These are phyloP conservation scores for Neolamprologus modestus DNA, from an alignment of 2,113 vertebrate genomes.

Conservation along the genomic window DNA sequence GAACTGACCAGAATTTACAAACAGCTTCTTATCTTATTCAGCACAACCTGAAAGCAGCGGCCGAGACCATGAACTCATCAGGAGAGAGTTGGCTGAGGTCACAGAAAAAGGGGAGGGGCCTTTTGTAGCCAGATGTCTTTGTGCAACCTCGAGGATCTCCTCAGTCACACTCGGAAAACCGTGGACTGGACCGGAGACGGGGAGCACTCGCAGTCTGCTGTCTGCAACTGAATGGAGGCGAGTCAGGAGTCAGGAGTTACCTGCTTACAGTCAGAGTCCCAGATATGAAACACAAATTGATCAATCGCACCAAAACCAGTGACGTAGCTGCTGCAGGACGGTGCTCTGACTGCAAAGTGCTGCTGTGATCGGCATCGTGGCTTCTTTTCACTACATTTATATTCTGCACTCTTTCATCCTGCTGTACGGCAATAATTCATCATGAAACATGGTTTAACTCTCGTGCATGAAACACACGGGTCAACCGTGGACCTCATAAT, in stretches of 20 bases:
- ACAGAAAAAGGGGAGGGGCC: neutral
- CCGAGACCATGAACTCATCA: neutral
- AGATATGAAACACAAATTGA: neutral
- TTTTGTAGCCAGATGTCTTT: neutral
- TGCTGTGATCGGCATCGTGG: neutral
- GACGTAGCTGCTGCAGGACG: neutral
- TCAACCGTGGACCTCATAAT: neutral
- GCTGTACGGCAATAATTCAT: neutral
- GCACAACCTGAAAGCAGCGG: fast-evolving
- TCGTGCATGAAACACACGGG: neutral
- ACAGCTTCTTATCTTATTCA: neutral
- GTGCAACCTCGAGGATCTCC: neutral
- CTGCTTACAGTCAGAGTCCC: neutral
- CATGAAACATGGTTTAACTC: neutral
- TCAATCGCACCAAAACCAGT: no score
- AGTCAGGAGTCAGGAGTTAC: neutral
- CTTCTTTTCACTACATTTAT: neutral
- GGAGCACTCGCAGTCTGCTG: neutral
- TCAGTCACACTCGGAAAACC: neutral
- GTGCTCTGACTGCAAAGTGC: neutral
- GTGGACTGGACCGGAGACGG: neutral
- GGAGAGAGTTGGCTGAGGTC: neutral
- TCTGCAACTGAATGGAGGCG: neutral
- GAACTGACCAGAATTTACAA: neutral
- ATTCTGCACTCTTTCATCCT: neutral